Evolutionary conservation across 2,797 vertebrate species (phyloP).

Genomic region (Amniataba percoides): DNA sequence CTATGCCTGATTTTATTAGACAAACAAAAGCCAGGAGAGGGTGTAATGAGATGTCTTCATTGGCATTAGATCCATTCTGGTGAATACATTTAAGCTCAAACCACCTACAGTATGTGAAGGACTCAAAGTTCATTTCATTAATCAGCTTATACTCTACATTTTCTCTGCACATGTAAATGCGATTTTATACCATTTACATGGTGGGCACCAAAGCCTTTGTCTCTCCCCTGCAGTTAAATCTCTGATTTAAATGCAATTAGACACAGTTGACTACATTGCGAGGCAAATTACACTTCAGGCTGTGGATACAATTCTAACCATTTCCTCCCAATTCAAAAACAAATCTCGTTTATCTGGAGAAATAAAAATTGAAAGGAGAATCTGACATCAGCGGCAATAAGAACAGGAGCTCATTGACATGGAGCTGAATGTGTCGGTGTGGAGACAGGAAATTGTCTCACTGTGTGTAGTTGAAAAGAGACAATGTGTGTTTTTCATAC

Average conservation of each 20-base stretch:
- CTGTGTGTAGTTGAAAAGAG: slow-evolving; percentile 37
- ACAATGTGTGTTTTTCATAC: slow-evolving; percentile 40
- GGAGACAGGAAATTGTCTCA: slow-evolving; percentile 63
- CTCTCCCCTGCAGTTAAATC: slow-evolving; percentile 55
- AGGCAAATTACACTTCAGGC: slow-evolving; percentile 48
- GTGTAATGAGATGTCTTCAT: slow-evolving; percentile 37
- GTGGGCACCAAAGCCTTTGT: slow-evolving; percentile 37
- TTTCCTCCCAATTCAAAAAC: slow-evolving; percentile 60
- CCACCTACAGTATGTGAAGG: slow-evolving; percentile 31
- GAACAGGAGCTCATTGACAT: slow-evolving; percentile 21
- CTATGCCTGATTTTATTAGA: slow-evolving; percentile 35
- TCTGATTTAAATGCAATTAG: slow-evolving; percentile 68
- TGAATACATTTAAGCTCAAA: slow-evolving; percentile 22
- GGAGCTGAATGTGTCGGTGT: slow-evolving; percentile 20
- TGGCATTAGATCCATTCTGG: slow-evolving; percentile 12
- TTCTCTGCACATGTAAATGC: slow-evolving; percentile 45
- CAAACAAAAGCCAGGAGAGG: slow-evolving; percentile 24
- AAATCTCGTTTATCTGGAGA: slow-evolving; percentile 57
- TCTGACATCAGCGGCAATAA: slow-evolving; percentile 29
- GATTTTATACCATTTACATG: slow-evolving; percentile 54
- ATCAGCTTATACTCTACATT: slow-evolving; percentile 55
- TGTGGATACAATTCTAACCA: slow-evolving; percentile 46
- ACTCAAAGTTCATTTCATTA: slow-evolving; percentile 53
- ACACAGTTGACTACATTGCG: slow-evolving; percentile 55
- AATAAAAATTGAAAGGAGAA: slow-evolving; percentile 47